These are phyloP conservation scores for Neodiprion lecontei DNA, from an alignment of 1,140 invertebrate genomes.

Conservation along the genomic window DNA sequence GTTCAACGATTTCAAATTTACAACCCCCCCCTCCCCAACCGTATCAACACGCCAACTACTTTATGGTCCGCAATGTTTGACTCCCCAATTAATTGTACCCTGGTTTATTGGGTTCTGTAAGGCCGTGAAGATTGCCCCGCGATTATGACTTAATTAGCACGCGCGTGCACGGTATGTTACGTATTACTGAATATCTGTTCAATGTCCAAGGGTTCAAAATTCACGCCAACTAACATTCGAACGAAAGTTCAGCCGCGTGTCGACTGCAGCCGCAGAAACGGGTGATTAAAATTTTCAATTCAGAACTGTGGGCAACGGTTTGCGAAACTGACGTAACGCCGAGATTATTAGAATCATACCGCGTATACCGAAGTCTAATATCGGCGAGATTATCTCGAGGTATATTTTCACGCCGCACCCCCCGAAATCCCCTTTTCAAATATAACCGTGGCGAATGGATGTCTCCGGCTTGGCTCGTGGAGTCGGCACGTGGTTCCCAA, in stretches of 20 bases:
- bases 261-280: no score
- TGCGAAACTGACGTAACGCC: no score
- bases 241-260: no score
- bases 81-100: neutral
- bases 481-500: no score
- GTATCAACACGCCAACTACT: conserved; percentile 3
- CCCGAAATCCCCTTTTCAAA: neutral
- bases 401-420: neutral
- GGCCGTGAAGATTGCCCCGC: neutral
- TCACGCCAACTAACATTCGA: no score
- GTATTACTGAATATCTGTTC: no score
- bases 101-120: neutral
- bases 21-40: conserved; percentile 3
- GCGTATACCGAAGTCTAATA: neutral
- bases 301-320: no score
- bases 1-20: conserved; percentile 9
- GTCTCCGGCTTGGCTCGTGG: no score
- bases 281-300: no score
- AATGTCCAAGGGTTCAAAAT: no score
- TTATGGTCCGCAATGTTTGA: neutral
- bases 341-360: no score
- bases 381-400: neutral
- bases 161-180: no score
- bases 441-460: neutral
- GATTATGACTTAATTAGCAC: neutral